These are phyloP conservation scores for Ochropacha duplaris DNA, from an alignment of 2,888 invertebrate species.

Conservation along the genomic window DNA sequence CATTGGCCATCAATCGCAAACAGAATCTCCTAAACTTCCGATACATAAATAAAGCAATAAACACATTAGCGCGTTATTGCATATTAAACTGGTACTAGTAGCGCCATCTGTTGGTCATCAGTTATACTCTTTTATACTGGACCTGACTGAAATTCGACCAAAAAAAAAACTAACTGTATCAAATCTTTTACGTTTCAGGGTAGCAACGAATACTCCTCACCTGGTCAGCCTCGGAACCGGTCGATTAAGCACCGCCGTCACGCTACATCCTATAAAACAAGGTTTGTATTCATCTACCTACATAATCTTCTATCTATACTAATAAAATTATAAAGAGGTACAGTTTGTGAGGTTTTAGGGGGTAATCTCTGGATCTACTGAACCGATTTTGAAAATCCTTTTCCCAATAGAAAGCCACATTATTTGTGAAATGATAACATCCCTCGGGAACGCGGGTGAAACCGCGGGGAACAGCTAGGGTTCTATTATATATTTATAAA, in stretches of 20 bases:
- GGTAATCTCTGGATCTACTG: too few species aligned
- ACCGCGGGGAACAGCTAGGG: too few species aligned
- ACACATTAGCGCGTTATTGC: slow-evolving; percentile 1
- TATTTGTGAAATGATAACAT: too few species aligned
- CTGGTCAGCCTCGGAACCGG: slow-evolving; percentile 96
- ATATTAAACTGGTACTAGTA: not conserved
- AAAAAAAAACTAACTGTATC: not conserved
- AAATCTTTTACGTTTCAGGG: slow-evolving; percentile 67
- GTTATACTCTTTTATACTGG: not conserved
- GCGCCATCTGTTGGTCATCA: not conserved
- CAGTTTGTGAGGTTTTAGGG: too few species aligned
- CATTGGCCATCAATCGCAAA: slow-evolving; percentile 11
- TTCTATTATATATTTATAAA: too few species aligned
- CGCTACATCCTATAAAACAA: slow-evolving; percentile 94
- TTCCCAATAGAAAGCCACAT: too few species aligned
- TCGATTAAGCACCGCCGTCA: slow-evolving; percentile 95
- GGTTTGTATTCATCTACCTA: slow-evolving; percentile 82
- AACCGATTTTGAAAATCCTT: too few species aligned
- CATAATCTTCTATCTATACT: too few species aligned
- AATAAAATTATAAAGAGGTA: too few species aligned
- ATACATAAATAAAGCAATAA: slow-evolving; percentile 7
- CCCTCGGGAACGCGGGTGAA: too few species aligned
- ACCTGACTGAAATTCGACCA: not conserved
- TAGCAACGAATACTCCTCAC: slow-evolving; percentile 92
- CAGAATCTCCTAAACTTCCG: slow-evolving; percentile 25